A percentile compares a stretch with the other conserved stretches of the same genome.
Evolutionary conservation across 2,888 invertebrate genomes (phyloP).

Genomic region (Ecliptopera silaceata): DNA sequence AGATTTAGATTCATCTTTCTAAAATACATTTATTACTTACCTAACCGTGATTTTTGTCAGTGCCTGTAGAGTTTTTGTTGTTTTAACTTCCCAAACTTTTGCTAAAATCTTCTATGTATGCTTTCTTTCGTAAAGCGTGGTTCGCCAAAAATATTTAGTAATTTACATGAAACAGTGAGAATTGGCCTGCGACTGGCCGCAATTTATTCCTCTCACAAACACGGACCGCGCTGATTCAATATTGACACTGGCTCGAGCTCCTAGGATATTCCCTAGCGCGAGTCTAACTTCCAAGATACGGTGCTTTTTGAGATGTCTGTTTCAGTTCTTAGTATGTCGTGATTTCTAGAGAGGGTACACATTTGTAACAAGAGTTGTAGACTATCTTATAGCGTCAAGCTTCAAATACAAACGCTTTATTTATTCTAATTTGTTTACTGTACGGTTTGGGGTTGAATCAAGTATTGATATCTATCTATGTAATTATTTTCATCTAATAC

Average conservation of each 20-base stretch:
- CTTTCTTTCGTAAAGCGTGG: background rate
- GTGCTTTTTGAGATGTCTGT: slow-evolving; percentile 38
- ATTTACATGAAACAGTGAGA: slow-evolving; percentile 15
- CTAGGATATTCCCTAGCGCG: slow-evolving; percentile 64
- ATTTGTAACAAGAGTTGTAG: background rate
- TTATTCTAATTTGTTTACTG: no score
- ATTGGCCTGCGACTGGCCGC: slow-evolving; percentile 50
- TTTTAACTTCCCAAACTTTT: no score
- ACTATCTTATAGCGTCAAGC: background rate
- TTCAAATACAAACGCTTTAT: background rate
- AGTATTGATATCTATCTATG: no score
- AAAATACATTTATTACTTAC: no score
- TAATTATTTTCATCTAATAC: no score
- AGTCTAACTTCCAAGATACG: slow-evolving; percentile 59
- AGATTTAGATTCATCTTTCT: no score
- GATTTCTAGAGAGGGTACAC: slow-evolving; percentile 2
- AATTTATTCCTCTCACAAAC: slow-evolving; percentile 78
- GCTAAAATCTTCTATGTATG: no score
- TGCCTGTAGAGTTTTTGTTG: no score
- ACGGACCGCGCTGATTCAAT: slow-evolving; percentile 73
- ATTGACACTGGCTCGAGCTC: slow-evolving; percentile 68
- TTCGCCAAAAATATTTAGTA: slow-evolving; percentile 7
- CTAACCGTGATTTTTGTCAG: no score
- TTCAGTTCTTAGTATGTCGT: slow-evolving; percentile 13
- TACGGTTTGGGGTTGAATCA: no score